Evolutionary conservation across 2,888 invertebrate genomes (phyloP), one percentile per base, ranked within the genome.

Genomic region (Lasioglossum leucozonium): DNA sequence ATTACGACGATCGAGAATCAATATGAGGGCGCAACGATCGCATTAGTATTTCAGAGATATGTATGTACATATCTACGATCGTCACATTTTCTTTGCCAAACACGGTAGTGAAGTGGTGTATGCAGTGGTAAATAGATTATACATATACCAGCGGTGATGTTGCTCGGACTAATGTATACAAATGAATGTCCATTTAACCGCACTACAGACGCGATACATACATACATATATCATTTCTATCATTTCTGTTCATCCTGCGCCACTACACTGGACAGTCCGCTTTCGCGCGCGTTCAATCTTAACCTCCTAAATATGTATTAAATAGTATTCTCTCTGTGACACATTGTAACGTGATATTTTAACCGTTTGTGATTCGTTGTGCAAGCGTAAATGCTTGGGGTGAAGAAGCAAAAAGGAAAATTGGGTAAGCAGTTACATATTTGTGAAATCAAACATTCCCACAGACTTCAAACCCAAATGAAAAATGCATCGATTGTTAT

Each of bases 121-220:
- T 67, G 37, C 8, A 2, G 34, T 37, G 34, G 22, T 4, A 67
- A 4, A 34, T 22, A 22, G n/a, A n/a, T n/a, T n/a, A n/a, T n/a
- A n/a, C n/a, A 67, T 67, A 37, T 4, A 10, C 22, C 22, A 37
- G 65, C 4, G 37, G 22, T 37, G 10, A 65, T 65, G 16, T 34
- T 65, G 22, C 65, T 34, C 18, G 34, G 34, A 22, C 34, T 65
- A 65, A 37, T 65, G 34, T 65, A 65, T 37, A 65, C 34, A 10
- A 65, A 67, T 67, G 22, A 67, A 37, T 67, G 65, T 67, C 34
- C 65, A 67, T 22, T 67, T 67, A 34, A 67, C 34, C 65, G 37
- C 34, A 37, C 65, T 10, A 37, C 37, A 22, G 65, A 37, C 34
- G 34, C 18, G 65, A 34, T 37, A n/a, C n/a, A n/a, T n/a, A n/a